A percentile compares a stretch with the other conserved stretches of the same genome.
phyloP scores from a whole-genome alignment of 2,113 vertebrate genomes.

The Poeciliopsis occidentalis region DNA sequence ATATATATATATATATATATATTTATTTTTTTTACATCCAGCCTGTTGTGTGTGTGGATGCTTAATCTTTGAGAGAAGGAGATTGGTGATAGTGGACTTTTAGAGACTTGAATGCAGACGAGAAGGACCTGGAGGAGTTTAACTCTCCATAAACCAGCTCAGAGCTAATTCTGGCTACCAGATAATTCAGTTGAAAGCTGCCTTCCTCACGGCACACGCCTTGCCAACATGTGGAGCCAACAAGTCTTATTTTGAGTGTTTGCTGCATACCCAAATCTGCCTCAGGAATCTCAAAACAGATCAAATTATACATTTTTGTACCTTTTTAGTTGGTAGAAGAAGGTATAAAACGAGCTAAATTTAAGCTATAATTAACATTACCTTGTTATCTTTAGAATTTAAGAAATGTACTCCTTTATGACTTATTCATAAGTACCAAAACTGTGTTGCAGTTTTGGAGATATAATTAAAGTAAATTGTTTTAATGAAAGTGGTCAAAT shows the following conservation, averaged over 20 bases:
- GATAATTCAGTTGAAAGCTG: slow-evolving; percentile 63
- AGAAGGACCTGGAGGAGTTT: slow-evolving; percentile 62
- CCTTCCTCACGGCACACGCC: slow-evolving; percentile 47
- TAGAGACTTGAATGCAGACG: slow-evolving; percentile 29
- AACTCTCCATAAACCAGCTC: slow-evolving; percentile 76
- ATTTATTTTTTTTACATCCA: slow-evolving; percentile 15
- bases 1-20: not conserved
- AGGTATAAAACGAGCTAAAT: not conserved
- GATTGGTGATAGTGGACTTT: slow-evolving; percentile 9
- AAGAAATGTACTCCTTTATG: not conserved
- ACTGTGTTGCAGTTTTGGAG: too few relatives aligned
- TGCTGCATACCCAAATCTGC: slow-evolving; percentile 3
- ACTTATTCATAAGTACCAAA: not conserved
- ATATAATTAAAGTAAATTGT: too few relatives aligned
- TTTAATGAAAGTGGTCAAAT: not conserved
- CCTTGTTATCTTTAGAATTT: not conserved
- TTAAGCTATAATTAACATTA: not conserved
- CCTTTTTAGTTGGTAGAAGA: not conserved
- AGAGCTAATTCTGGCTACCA: slow-evolving; percentile 70
- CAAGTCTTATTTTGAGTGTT: slow-evolving; percentile 21
- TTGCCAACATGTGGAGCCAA: slow-evolving; percentile 36
- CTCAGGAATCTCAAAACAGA: not conserved
- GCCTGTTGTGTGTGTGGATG: slow-evolving; percentile 5
- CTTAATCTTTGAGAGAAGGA: slow-evolving; percentile 2
- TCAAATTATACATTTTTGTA: not conserved